Evolutionary conservation across 2,888 invertebrate species (phyloP).

Genomic region (Ischnura elegans): DNA sequence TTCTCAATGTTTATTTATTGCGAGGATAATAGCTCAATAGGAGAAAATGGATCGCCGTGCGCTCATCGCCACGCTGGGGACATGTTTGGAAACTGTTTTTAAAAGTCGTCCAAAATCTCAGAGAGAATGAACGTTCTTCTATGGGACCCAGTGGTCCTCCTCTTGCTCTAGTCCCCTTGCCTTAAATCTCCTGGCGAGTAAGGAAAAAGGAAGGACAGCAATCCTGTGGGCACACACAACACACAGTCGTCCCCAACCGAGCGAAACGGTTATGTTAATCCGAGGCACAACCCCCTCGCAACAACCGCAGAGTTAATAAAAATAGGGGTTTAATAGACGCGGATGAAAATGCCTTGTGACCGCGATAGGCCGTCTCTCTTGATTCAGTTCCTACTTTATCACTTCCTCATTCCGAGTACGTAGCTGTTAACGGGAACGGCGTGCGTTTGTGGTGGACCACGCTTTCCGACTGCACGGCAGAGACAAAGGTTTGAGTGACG

Average conservation of each 20-base stretch:
- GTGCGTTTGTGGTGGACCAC: not conserved
- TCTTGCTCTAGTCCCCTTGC: too few relatives aligned
- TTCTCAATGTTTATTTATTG: too few relatives aligned
- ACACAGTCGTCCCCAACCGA: not conserved
- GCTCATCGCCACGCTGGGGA: too few relatives aligned
- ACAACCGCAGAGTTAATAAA: not conserved
- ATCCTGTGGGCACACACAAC: not conserved
- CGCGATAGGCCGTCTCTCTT: not conserved
- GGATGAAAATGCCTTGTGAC: not conserved
- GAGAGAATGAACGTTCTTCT: too few relatives aligned
- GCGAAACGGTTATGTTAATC: constrained; percentile 20
- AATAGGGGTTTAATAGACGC: not conserved
- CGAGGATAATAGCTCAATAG: too few relatives aligned
- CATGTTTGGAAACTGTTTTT: too few relatives aligned
- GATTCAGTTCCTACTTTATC: not conserved
- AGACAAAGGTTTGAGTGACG: not conserved
- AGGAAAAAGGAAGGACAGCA: not conserved
- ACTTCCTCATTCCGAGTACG: not conserved
- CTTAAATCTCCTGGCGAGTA: not conserved
- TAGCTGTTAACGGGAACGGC: not conserved
- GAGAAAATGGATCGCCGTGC: too few relatives aligned
- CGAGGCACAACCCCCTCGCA: not conserved
- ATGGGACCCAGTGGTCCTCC: too few relatives aligned
- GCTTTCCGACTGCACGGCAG: not conserved
- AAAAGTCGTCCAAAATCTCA: too few relatives aligned